These are phyloP conservation scores for Sinelater perroti DNA, from an alignment of 2,888 invertebrate genomes.

Conservation along the genomic window DNA sequence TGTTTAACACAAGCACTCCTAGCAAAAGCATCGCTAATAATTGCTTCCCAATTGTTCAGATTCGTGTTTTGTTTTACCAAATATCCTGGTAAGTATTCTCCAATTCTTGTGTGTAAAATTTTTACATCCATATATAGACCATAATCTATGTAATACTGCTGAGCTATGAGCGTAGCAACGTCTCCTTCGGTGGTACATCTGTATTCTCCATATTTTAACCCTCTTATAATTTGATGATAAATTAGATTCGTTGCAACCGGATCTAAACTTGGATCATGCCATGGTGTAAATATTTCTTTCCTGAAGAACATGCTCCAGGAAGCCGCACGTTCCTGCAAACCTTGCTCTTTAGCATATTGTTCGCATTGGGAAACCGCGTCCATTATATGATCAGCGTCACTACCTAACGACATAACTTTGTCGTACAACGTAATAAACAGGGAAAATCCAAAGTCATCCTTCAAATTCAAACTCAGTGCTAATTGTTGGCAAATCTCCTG, in stretches of 20 bases:
- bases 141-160: constrained; percentile 89
- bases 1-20: constrained; percentile 77
- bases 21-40: constrained; percentile 76
- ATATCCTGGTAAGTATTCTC: constrained; percentile 84
- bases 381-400: constrained; percentile 91
- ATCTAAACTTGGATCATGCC: constrained; percentile 89
- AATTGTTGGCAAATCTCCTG: constrained; percentile 85
- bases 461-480: constrained; percentile 77
- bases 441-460: constrained; percentile 90
- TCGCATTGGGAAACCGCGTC: constrained; percentile 97
- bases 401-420: constrained; percentile 83
- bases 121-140: constrained; percentile 74
- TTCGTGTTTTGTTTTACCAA: constrained; percentile 62
- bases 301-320: constrained; percentile 89
- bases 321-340: constrained; percentile 82
- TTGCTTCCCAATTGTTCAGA: constrained; percentile 71
- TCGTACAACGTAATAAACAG: constrained; percentile 90
- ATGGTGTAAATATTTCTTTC: constrained; percentile 90
- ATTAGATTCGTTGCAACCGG: constrained; percentile 86
- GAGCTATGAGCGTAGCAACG: constrained; percentile 86
- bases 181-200: constrained; percentile 85
- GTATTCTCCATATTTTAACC: constrained; percentile 93
- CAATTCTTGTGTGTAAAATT: constrained; percentile 74
- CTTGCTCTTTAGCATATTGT: constrained; percentile 92
- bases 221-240: constrained; percentile 86